These are phyloP conservation scores for Drosophila leonis DNA, from an alignment of 2,888 invertebrate species.

Conservation along the genomic window DNA sequence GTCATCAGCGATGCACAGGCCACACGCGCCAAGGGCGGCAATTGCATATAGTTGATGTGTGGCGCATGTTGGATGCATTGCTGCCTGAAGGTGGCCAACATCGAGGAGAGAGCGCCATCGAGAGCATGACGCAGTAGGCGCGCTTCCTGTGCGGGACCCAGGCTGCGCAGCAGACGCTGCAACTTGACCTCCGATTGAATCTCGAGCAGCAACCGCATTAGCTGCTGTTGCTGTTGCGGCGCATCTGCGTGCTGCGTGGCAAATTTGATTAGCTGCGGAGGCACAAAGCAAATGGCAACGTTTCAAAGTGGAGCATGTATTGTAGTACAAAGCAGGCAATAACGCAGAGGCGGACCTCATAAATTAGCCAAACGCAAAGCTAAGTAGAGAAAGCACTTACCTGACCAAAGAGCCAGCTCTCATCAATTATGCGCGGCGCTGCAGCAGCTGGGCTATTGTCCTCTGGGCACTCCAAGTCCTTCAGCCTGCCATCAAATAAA, in stretches of 20 bases:
- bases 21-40: conserved; percentile 84
- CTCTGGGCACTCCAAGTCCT: conserved; percentile 64
- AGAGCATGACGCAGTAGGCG: conserved; percentile 87
- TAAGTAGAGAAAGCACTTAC: conserved; percentile 69
- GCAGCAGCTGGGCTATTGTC: conserved; percentile 54
- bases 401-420: conserved; percentile 85
- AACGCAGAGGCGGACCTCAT: conserved; percentile 18
- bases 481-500: conserved; percentile 60
- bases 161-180: conserved; percentile 85
- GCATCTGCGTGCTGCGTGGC: conserved; percentile 77
- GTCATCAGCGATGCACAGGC: conserved; percentile 80
- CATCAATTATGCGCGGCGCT: conserved; percentile 83
- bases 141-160: conserved; percentile 75
- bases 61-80: conserved; percentile 85
- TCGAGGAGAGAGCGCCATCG: conserved; percentile 86
- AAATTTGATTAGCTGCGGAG: conserved; percentile 83
- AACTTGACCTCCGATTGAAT: conserved; percentile 85
- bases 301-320: neutral
- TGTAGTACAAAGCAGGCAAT: neutral
- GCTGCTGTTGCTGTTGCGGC: conserved; percentile 78
- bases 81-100: conserved; percentile 85
- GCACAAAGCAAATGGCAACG: conserved; percentile 12
- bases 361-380: conserved; percentile 53
- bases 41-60: conserved; percentile 85
- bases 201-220: conserved; percentile 83